Evolutionary conservation across 2,888 invertebrate genomes (phyloP).

Genomic region (Oithona nana): DNA sequence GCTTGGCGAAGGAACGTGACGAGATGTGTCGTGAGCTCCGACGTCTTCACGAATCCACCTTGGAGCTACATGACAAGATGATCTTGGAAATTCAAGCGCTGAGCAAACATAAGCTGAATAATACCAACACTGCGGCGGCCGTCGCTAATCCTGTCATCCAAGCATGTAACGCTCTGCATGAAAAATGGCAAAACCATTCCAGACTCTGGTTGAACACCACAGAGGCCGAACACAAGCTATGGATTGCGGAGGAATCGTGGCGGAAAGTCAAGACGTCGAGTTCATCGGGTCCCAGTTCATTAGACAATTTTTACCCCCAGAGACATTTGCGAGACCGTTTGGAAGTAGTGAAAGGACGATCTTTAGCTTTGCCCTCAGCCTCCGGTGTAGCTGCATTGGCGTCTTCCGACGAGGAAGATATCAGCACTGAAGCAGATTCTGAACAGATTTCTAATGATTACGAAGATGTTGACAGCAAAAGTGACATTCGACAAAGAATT

Average conservation of each 20-base stretch:
- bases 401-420: conserved; percentile 1
- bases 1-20: conserved; percentile 26
- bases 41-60: conserved; percentile 22
- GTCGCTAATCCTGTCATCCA: no score
- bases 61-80: conserved; percentile 22
- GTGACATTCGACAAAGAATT: background rate
- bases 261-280: background rate
- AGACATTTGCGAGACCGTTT: conserved; percentile 11
- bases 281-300: background rate
- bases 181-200: conserved; percentile 22
- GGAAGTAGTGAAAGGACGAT: background rate
- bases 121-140: no score
- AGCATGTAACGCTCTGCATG: conserved; percentile 19
- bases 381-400: background rate
- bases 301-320: background rate
- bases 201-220: conserved; percentile 23
- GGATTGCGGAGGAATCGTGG: conserved; percentile 24
- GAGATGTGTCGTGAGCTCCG: conserved; percentile 24
- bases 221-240: conserved; percentile 23
- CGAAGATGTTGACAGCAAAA: background rate
- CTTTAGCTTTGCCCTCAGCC: background rate
- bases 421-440: background rate
- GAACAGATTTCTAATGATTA: background rate
- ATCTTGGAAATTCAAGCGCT: conserved; percentile 14
- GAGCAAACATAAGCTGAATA: background rate